Conservation (phyloP, 2,113 vertebrate genomes). For the Lophura nycthemera region DNA sequence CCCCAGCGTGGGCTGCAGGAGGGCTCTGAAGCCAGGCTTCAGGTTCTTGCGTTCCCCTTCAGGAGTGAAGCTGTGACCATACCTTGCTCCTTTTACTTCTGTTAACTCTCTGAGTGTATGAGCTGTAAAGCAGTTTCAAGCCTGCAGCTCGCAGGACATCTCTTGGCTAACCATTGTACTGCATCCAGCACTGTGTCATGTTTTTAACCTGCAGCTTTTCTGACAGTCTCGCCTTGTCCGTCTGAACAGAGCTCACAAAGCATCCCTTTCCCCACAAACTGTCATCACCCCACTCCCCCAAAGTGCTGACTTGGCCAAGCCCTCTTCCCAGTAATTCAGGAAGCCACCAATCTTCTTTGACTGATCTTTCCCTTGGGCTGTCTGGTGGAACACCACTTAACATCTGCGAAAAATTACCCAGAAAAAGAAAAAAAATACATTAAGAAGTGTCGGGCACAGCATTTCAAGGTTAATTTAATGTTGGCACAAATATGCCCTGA, state of each 20-base stretch:
- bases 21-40: background rate
- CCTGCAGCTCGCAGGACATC: background rate
- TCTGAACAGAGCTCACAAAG: background rate
- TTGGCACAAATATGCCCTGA: background rate
- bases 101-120: background rate
- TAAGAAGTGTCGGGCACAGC: background rate
- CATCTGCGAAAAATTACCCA: background rate
- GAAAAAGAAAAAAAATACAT: too few species aligned
- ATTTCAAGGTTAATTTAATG: background rate
- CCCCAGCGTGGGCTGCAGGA: background rate
- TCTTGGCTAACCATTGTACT: background rate
- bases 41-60: background rate
- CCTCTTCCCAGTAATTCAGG: background rate
- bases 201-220: background rate
- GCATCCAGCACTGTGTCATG: fast-evolving
- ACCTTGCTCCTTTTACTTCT: background rate
- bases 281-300: background rate
- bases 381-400: background rate
- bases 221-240: background rate
- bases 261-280: too few species aligned
- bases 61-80: fast-evolving
- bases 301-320: background rate
- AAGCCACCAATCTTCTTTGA: background rate
- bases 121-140: background rate
- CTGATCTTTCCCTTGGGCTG: background rate